Percentiles rank a stretch among this genome's conserved stretches.
Evolutionary conservation across 37 sponge, comb jelly and placozoan species (phyloP).

Genomic region (Eunapius fragilis): DNA sequence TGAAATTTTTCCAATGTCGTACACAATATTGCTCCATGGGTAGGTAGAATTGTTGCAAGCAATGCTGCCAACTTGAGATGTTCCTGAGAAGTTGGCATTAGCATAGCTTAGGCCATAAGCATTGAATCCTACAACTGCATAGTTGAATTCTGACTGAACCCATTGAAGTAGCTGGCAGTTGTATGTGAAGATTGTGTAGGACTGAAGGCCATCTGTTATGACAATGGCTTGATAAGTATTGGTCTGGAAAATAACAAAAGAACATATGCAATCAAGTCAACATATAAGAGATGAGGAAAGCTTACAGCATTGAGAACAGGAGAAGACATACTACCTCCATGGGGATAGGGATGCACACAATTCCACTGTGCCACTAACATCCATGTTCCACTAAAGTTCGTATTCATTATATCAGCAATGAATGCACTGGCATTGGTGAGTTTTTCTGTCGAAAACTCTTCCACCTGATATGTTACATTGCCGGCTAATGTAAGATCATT

Average conservation of each 20-base stretch:
- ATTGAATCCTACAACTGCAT: conserved; percentile 46
- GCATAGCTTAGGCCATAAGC: conserved; percentile 10
- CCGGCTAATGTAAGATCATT: conserved; percentile 14
- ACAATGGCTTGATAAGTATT: conserved; percentile 51
- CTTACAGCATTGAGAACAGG: neutral
- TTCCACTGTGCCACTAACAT: conserved; percentile 60
- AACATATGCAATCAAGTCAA: neutral
- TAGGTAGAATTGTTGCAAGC: conserved; percentile 22
- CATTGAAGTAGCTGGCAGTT: conserved; percentile 34
- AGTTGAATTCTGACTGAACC: conserved; percentile 3
- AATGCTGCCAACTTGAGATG: neutral
- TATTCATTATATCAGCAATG: neutral
- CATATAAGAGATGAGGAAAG: neutral
- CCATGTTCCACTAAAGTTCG: conserved; percentile 36
- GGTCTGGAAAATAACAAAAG: neutral
- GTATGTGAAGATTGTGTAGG: conserved; percentile 58
- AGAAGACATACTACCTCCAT: conserved; percentile 3
- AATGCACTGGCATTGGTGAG: conserved; percentile 16
- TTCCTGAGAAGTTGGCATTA: conserved; percentile 20
- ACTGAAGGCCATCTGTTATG: conserved; percentile 15
- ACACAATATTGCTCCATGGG: conserved; percentile 35
- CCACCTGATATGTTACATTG: conserved; percentile 5
- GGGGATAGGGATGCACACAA: conserved; percentile 52
- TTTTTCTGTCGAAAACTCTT: neutral
- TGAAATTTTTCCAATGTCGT: neutral